A percentile compares a stretch with the other conserved stretches of the same genome.
Evolutionary conservation across 2,113 vertebrate genomes (phyloP).

Genomic region (Malurus elegans): DNA sequence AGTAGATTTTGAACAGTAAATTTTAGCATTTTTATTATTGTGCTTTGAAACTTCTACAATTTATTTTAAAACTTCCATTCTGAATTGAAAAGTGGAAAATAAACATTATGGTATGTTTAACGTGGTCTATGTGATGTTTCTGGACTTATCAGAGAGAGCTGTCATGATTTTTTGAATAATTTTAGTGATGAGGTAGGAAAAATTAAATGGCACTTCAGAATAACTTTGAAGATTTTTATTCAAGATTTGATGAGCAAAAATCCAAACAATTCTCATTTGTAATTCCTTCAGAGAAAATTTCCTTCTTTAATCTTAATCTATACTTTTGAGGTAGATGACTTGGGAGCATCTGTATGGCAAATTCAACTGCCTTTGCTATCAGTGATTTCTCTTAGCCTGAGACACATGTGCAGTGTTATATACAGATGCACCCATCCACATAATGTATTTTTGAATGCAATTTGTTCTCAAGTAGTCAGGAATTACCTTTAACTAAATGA

Average conservation of each 20-base stretch:
- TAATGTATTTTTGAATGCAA: neutral
- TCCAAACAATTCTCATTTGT: neutral
- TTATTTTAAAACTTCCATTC: neutral
- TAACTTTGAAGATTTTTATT: neutral
- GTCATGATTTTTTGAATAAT: neutral
- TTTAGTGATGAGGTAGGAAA: neutral
- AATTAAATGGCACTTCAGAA: neutral
- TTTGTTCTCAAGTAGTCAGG: constrained; percentile 2
- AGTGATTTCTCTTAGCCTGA: neutral
- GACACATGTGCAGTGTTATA: neutral
- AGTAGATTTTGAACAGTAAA: neutral
- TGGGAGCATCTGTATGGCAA: neutral
- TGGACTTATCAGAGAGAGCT: neutral
- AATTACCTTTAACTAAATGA: constrained; percentile 46
- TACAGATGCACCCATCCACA: neutral
- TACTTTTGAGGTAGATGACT: neutral
- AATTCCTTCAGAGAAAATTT: neutral
- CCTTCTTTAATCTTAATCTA: neutral
- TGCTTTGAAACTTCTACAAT: neutral
- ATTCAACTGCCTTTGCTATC: neutral
- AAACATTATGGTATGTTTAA: neutral
- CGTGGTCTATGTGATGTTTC: neutral
- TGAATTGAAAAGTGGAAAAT: neutral
- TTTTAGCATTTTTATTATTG: neutral
- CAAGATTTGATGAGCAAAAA: neutral